These are phyloP conservation scores for Ictalurus furcatus DNA, from an alignment of 2,113 vertebrate species.

Conservation along the genomic window DNA sequence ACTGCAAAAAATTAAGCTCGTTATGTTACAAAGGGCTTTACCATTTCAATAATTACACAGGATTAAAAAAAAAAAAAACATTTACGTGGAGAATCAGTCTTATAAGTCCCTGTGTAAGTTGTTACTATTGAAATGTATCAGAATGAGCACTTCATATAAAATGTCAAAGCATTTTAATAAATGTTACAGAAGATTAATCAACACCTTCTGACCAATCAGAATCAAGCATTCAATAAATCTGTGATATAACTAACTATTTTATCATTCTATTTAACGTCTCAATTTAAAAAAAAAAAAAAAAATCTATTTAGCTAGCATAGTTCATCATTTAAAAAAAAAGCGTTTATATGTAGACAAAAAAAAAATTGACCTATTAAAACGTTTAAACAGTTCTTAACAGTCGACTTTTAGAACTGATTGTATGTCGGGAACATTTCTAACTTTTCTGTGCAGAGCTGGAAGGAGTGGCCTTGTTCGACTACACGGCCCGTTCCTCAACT, in stretches of 20 bases:
- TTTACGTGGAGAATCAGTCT: too few species aligned
- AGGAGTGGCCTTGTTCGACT: slow-evolving; percentile 64
- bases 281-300: not conserved
- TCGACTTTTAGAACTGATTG: not conserved
- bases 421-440: not conserved
- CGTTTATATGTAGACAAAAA: not conserved
- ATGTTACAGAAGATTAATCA: not conserved
- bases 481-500: slow-evolving; percentile 56
- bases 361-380: not conserved
- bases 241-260: not conserved
- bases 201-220: not conserved
- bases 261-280: not conserved
- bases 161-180: not conserved
- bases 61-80: too few species aligned
- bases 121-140: too few species aligned
- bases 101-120: too few species aligned
- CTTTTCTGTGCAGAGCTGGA: slow-evolving; percentile 65
- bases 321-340: not conserved
- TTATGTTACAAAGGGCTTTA: too few species aligned
- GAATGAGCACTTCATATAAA: not conserved
- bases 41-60: too few species aligned
- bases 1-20: too few species aligned
- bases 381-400: not conserved
- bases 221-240: not conserved
- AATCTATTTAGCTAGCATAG: too few species aligned